Evolutionary conservation across 2,797 vertebrate genomes (phyloP), one percentile per base, ranked within the genome.

Genomic region (Synanceia verrucosa): DNA sequence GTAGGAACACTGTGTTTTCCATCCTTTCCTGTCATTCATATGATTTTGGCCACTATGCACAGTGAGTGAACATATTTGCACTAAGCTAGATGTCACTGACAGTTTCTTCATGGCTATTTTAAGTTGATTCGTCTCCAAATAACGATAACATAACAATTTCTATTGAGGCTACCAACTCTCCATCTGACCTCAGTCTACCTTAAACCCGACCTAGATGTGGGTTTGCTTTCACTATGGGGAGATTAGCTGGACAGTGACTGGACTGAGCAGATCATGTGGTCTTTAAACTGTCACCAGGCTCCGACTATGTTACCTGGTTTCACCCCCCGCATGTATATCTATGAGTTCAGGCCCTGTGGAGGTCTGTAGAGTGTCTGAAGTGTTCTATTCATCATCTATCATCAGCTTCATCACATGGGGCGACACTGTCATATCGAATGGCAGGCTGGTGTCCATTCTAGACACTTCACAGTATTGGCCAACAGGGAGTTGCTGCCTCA

Each of bases 341-440:
- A 9, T 74, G 46, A 0, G 44, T 76, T 55, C 73, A 34, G 39
- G 39, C 24, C 5, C 63, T 31, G 65, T 18, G 5, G 70, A 61
- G 74, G 57, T 79, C 26, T 26, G 34, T 19, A 52, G 18, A 51
- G 43, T 56, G 44, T 51, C 65, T 72, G 70, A 41, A 14, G 19
- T 53, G 37, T 41, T 79, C 73, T 72, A 80, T 83, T 83, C 60
- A 85, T 73, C 29, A n/a, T 65, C 74, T 65, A 6, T 88, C 75
- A 81, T 52, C 73, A 57, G 19, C 73, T 34, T 36, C 56, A 26
- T 68, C 56, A 60, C 53, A 37, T 62, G 26, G 50, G 9, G 12
- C 37, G 18, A 8, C 36, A 9, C 33, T 1, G 10, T 65, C 47
- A 26, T 77, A 87, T 89, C 69, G 41, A 11, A 61, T 86, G 24